phyloP scores from a whole-genome alignment of 2,888 invertebrate species.

The Eupithecia abbreviata region DNA sequence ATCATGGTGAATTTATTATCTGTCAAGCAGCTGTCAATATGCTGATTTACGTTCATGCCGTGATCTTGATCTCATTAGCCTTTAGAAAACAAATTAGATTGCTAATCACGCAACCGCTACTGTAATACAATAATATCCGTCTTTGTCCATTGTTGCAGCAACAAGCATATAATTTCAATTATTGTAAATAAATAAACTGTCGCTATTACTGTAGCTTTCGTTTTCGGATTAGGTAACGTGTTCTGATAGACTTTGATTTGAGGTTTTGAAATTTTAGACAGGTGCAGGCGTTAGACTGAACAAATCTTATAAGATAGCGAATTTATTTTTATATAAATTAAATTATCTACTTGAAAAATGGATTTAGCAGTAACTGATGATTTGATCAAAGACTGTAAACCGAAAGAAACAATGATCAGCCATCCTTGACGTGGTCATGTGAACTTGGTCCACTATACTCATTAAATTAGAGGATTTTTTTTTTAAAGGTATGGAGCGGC shows the following conservation, averaged over 20 bases:
- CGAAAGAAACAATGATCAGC: neutral
- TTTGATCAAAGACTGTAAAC: neutral
- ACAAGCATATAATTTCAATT: slow-evolving; percentile 75
- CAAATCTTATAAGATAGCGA: neutral
- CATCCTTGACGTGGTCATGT: neutral
- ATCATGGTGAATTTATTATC: neutral
- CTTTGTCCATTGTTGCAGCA: slow-evolving; percentile 60
- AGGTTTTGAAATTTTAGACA: slow-evolving; percentile 49
- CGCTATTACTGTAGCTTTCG: slow-evolving; percentile 56
- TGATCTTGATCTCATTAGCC: slow-evolving; percentile 36
- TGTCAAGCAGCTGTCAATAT: neutral
- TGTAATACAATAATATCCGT: slow-evolving; percentile 53
- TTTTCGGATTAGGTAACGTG: slow-evolving; percentile 76
- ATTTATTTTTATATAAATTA: no score
- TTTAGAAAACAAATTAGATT: slow-evolving; percentile 49
- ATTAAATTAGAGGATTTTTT: neutral
- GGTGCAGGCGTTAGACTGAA: neutral
- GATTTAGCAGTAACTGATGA: neutral
- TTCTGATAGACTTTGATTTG: slow-evolving; percentile 55
- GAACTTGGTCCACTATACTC: neutral
- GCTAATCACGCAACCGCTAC: slow-evolving; percentile 55
- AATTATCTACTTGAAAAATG: neutral
- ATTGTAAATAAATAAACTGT: slow-evolving; percentile 62
- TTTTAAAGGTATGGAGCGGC: neutral
- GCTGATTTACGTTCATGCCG: slow-evolving; percentile 19